Base-by-base conservation (phyloP, 2,888 invertebrate species). In the Microchrysa polita region DNA sequence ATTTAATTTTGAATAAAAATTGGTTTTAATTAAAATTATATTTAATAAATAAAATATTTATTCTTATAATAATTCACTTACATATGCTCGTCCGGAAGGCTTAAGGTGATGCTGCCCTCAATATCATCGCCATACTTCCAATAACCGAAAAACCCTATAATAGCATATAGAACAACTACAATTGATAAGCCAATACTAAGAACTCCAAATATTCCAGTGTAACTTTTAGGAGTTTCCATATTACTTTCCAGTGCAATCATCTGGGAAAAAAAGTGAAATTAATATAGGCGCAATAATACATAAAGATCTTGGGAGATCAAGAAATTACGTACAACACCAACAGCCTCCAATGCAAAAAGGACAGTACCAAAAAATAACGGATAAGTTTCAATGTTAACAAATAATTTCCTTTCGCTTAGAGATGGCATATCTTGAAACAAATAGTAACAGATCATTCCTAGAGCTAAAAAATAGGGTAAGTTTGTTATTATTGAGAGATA, bases 311-410 rank as follows among this genome's bases (percentile, higher is more conserved):
- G n/a, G n/a, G n/a, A n/a, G n/a, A n/a, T 40, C 14, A 53, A 27
- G 14, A 23, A 18, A 57, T 18, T 48, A 87, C 91, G 88, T 81
- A 92, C 92, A 85, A 92, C 92, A 22, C 92, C 92, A 42, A 92
- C 92, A 1, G 92, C 92, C 78, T 92, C 97, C 78, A 97, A 88
- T 0, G 97, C 94, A 83, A 96, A 97, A 73, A 97, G 87, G 1
- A 94, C 93, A 0, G 96, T 96, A 1, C 97, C 96, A 81, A 96
- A 94, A 82, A 92, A 96, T 14, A 96, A 85, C 0, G 95, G 93
- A 80, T 92, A 89, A 79, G 87, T 88, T 67, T 85, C 79, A 0
- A 86, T 77, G 1, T 87, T 81, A 0, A 88, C 88, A n/a, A 88
- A 80, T 77, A 85, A 85, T 77, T 86, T 85, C 78, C 86, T 84